A percentile compares a stretch with the other conserved stretches of the same genome.
phyloP scores from a whole-genome alignment of 2,888 invertebrate species.

The Galerucella calmariensis region DNA sequence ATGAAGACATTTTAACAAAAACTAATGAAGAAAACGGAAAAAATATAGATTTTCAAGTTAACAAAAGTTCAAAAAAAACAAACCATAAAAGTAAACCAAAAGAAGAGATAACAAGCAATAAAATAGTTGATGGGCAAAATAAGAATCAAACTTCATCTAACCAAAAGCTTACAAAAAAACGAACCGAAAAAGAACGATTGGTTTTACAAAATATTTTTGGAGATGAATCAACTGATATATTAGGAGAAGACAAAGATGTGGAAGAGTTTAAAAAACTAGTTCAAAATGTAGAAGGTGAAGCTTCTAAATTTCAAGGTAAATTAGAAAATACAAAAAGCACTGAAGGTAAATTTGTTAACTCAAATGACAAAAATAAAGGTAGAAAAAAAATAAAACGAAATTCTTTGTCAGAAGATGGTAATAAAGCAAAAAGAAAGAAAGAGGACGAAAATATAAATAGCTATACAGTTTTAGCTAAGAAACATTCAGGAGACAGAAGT shows the following conservation, averaged over 20 bases:
- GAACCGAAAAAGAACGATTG: not conserved
- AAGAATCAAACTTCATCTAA: not conserved
- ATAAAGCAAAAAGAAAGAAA: not conserved
- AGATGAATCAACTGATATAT: conserved; percentile 2
- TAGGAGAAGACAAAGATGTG: not conserved
- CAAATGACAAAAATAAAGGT: not conserved
- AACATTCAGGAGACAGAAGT: not conserved
- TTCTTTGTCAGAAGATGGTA: not conserved
- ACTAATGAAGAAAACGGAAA: not conserved
- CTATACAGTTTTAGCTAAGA: not conserved
- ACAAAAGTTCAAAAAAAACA: not conserved
- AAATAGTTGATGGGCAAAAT: no score
- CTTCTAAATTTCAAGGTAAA: not conserved
- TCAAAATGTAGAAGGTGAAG: not conserved
- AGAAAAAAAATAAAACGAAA: not conserved
- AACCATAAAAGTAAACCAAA: not conserved
- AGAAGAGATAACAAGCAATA: not conserved
- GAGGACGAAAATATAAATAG: not conserved
- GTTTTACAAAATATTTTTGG: conserved; percentile 1
- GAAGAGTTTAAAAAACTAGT: not conserved
- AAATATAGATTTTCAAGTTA: not conserved
- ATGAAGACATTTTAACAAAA: not conserved
- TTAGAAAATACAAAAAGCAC: not conserved
- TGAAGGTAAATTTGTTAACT: not conserved
- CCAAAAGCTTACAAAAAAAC: not conserved